Percentiles rank a stretch among this genome's conserved stretches.
These are phyloP conservation scores for Brachypteracias leptosomus DNA, from an alignment of 2,113 vertebrate genomes.

Conservation along the genomic window DNA sequence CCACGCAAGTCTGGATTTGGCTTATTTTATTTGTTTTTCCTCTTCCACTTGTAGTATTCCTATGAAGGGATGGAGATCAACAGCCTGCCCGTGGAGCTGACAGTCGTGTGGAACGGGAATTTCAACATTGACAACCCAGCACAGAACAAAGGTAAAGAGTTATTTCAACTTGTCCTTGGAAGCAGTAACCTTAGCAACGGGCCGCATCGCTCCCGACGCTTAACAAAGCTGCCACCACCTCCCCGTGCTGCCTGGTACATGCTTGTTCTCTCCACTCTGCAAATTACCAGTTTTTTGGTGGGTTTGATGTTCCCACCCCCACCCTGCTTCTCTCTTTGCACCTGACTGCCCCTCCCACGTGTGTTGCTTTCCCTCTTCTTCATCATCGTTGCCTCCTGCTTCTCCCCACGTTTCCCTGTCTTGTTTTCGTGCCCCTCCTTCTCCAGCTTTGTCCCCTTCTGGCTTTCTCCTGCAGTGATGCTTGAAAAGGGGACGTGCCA, in stretches of 20 bases:
- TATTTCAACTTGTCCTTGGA: constrained; percentile 72
- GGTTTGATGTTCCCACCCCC: background rate
- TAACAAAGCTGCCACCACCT: constrained; percentile 49
- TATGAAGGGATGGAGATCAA: constrained; percentile 98
- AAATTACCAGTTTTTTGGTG: constrained; percentile 23
- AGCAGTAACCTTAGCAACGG: constrained; percentile 72
- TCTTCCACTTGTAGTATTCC: constrained; percentile 82
- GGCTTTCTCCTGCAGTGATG: background rate
- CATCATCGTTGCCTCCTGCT: background rate
- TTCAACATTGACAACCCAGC: constrained; percentile 99
- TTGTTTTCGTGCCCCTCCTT: background rate
- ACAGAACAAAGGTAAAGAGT: constrained; percentile 91
- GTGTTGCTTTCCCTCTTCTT: background rate
- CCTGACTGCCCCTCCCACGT: background rate
- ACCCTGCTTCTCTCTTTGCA: background rate
- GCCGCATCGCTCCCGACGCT: constrained; percentile 9
- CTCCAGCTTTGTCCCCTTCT: background rate
- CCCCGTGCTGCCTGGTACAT: background rate
- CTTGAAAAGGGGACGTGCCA: background rate
- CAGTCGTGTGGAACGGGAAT: constrained; percentile 97
- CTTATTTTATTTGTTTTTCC: background rate
- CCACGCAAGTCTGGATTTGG: background rate
- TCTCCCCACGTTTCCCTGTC: background rate
- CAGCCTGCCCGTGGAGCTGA: constrained; percentile 94
- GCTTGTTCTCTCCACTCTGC: constrained; percentile 46